A percentile compares a stretch with the other conserved stretches of the same genome.
phyloP scores from a whole-genome alignment of 2,113 vertebrate species.

The Albula glossodonta region DNA sequence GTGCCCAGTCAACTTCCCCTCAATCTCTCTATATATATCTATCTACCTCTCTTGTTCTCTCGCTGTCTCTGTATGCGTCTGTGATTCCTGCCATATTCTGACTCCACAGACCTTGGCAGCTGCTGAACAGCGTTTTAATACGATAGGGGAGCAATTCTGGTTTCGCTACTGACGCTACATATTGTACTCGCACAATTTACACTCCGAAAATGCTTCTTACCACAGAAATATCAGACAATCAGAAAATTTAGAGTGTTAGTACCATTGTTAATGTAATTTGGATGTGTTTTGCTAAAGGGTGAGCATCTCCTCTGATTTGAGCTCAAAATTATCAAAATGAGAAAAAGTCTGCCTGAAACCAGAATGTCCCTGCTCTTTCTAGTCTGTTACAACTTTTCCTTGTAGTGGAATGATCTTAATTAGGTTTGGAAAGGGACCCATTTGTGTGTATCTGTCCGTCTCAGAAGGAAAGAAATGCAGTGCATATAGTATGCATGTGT shows the following conservation, averaged over 20 bases:
- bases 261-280: slow-evolving; percentile 13
- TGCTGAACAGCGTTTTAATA: background rate
- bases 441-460: background rate
- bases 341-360: background rate
- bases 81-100: background rate
- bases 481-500: too few species aligned
- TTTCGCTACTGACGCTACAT: background rate
- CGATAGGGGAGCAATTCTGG: background rate
- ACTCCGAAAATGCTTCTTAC: background rate
- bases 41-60: background rate
- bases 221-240: background rate
- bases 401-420: background rate
- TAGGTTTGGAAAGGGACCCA: background rate
- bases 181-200: background rate
- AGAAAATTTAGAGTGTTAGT: slow-evolving; percentile 8
- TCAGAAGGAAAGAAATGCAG: background rate
- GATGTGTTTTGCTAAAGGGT: background rate
- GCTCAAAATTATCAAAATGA: background rate
- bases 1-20: background rate
- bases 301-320: background rate
- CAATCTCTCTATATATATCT: background rate
- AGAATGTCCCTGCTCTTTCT: background rate
- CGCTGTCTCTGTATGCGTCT: background rate
- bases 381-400: background rate
- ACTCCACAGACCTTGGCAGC: too few species aligned